Percentiles rank a stretch among this genome's conserved stretches.
These are phyloP conservation scores for Sarcophaga variegata DNA, from an alignment of 2,888 invertebrate genomes.

Conservation along the genomic window DNA sequence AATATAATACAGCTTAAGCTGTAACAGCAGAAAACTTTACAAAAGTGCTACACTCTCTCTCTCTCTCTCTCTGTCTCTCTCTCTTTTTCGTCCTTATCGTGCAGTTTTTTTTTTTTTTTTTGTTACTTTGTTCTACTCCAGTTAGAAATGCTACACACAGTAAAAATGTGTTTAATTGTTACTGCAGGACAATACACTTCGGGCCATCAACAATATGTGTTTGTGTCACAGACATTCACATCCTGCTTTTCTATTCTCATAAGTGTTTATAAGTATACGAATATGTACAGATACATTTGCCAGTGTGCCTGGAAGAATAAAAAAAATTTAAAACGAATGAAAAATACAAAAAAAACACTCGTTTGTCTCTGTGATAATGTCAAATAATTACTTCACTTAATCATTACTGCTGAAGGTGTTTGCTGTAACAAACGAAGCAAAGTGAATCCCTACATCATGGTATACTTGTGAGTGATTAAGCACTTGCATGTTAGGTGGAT, in stretches of 20 bases:
- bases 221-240: slow-evolving; percentile 31
- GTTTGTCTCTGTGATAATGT: neutral
- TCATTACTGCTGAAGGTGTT: neutral
- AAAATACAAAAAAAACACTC: neutral
- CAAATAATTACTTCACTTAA: neutral
- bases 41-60: slow-evolving; percentile 13
- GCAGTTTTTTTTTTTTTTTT: slow-evolving; percentile 10
- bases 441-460: too few species aligned
- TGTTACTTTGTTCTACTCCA: slow-evolving; percentile 39
- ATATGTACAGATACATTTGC: neutral
- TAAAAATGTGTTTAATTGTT: slow-evolving; percentile 73
- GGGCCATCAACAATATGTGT: slow-evolving; percentile 57
- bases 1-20: slow-evolving; percentile 49
- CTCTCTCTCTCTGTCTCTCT: slow-evolving; percentile 3
- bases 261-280: neutral
- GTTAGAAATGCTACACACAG: slow-evolving; percentile 44
- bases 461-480: too few species aligned
- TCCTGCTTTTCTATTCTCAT: neutral
- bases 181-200: slow-evolving; percentile 72
- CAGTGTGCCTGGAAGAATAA: neutral
- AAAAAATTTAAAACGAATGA: slow-evolving; percentile 20
- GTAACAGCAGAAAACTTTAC: slow-evolving; percentile 57
- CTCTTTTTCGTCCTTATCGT: slow-evolving; percentile 43
- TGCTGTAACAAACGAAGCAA: too few species aligned
- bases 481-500: too few species aligned